Base-by-base conservation (phyloP, 2,113 vertebrate species). In the Hoplias malabaricus region DNA sequence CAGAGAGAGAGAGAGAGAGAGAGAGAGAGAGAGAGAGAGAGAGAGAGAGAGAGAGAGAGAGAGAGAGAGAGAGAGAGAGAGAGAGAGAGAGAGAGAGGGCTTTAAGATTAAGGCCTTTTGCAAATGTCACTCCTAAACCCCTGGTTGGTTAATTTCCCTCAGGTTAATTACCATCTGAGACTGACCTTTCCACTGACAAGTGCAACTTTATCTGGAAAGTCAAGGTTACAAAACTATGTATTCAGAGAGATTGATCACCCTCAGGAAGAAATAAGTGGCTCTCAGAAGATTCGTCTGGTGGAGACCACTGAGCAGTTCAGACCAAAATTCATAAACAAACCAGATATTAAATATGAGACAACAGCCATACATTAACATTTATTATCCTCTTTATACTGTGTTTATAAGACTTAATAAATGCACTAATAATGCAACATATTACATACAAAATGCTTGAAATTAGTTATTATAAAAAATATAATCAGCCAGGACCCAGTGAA, bases 121-220 rank as follows among this genome's bases (percentile, higher is more conserved):
- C 88, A 94, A 93, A 94, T 92, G 89, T 87, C 90, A 93, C 83
- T 87, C 73, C 81, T 88, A 92, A 91, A 91, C 83, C 73, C 83
- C 85, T 83, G 86, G 89, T 91, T 90, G 88, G 90, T 93, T 94
- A 88, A 95, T 95, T 96, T 95, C 93, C 89, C 93, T 93, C 88
- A 89, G 92, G 92, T 94, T 95, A 96, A 96, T 96, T 94, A 96
- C 94, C 91, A 92, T 90, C 90, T 90, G 87, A 86, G 89, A 86
- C 81, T 93, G 91, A 93, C 90, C 92, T 94, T 94, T 94, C 83
- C 85, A 90, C 42, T 86, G 87, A 91, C 88, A 93, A 90, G 87
- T 91, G 87, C 84, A 92, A 91, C 93, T 93, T 93, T 90, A 94
- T 91, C 88, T 90, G 91, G 85, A 93, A 92, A 92, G 92, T 86